phyloP scores from a whole-genome alignment of 2,888 invertebrate genomes.

The Biston stratarius region DNA sequence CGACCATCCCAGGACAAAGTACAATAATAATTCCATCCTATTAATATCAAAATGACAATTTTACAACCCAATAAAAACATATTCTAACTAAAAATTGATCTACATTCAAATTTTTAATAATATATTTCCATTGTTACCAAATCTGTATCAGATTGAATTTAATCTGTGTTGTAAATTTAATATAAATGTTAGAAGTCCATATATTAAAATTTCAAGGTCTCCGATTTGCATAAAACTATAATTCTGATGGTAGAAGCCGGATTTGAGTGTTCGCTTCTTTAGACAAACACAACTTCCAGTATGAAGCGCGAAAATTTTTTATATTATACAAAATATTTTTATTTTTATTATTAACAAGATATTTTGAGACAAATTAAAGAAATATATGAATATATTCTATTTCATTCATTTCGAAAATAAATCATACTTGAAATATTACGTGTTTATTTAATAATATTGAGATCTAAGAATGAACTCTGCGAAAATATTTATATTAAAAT shows the following conservation, averaged over 20 bases:
- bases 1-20: background rate
- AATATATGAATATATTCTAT: background rate
- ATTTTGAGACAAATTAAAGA: slow-evolving; percentile 1
- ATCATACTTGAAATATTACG: background rate
- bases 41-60: slow-evolving; percentile 20
- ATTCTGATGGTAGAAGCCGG: slow-evolving; percentile 26
- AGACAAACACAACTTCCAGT: slow-evolving; percentile 8
- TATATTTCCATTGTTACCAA: slow-evolving; percentile 40
- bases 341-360: too few species aligned
- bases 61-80: slow-evolving; percentile 21
- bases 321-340: too few species aligned
- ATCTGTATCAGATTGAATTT: slow-evolving; percentile 28
- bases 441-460: background rate
- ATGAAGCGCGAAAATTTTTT: background rate
- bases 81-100: slow-evolving; percentile 36
- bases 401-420: slow-evolving; percentile 3
- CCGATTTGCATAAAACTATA: slow-evolving; percentile 30
- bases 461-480: background rate
- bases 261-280: slow-evolving; percentile 22
- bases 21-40: slow-evolving; percentile 10
- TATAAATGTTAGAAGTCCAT: slow-evolving; percentile 24
- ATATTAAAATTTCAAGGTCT: slow-evolving; percentile 32
- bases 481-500: background rate
- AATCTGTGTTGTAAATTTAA: slow-evolving; percentile 29
- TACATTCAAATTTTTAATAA: slow-evolving; percentile 32